Evolutionary conservation across 2,113 vertebrate genomes (phyloP).

Genomic region (Pangasianodon gigas): DNA sequence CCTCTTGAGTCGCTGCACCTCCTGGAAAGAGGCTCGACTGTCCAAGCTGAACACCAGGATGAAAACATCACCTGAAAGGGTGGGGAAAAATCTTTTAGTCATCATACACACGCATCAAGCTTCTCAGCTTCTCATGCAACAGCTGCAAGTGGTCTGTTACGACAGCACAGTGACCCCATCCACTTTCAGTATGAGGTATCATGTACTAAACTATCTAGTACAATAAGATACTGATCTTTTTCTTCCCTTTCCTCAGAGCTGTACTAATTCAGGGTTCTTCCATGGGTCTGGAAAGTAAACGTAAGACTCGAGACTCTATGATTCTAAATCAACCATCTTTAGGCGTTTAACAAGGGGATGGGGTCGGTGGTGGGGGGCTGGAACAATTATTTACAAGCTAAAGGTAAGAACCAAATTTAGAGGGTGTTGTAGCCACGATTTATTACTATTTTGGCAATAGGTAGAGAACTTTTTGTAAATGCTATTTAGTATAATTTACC

Average conservation of each 20-base stretch:
- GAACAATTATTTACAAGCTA: not conserved
- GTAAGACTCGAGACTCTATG: not conserved
- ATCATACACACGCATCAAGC: not conserved
- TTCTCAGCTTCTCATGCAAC: not conserved
- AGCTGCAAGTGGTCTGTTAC: not conserved
- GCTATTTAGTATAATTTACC: not conserved
- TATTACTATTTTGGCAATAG: not conserved
- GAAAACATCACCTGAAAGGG: constrained; percentile 87
- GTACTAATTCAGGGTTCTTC: not conserved
- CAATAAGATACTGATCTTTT: not conserved
- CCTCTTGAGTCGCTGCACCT: constrained; percentile 91
- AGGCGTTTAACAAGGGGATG: not conserved
- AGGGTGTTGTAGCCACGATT: not conserved
- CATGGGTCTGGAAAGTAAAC: not conserved
- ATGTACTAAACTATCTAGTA: too few relatives aligned
- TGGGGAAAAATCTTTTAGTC: not conserved
- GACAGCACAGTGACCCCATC: not conserved
- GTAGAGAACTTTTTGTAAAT: not conserved
- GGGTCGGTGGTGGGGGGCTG: too few relatives aligned
- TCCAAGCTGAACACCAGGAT: constrained; percentile 97
- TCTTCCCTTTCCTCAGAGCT: not conserved
- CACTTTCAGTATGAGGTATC: not conserved
- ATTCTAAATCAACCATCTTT: not conserved
- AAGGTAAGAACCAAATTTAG: not conserved
- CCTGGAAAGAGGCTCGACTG: constrained; percentile 93